These are phyloP conservation scores for Stichodactyla helianthus DNA, from an alignment of 64 coral and sea anemone species.

Conservation along the genomic window DNA sequence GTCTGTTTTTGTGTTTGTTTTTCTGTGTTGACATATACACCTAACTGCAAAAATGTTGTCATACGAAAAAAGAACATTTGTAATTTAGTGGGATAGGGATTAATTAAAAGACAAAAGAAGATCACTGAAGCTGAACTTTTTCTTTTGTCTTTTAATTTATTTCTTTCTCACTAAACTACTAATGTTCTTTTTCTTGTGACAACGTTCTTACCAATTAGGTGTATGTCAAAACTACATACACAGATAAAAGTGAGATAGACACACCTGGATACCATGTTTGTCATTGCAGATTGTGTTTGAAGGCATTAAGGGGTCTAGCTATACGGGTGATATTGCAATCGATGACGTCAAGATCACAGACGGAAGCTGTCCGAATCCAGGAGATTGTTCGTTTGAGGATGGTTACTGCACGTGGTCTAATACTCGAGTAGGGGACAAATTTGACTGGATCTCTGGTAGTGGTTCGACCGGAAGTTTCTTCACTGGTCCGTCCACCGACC, in stretches of 20 bases:
- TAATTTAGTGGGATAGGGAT: too few relatives aligned
- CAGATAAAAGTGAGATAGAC: too few relatives aligned
- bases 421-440: slow-evolving; percentile 52
- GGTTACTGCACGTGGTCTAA: slow-evolving; percentile 79
- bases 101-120: too few relatives aligned
- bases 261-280: too few relatives aligned
- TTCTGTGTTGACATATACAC: too few relatives aligned
- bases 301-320: slow-evolving; percentile 59
- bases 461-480: slow-evolving; percentile 60
- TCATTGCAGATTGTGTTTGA: slow-evolving; percentile 48
- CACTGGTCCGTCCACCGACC: slow-evolving; percentile 76
- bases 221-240: not conserved
- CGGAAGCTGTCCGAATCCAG: slow-evolving; percentile 67
- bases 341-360: slow-evolving; percentile 83
- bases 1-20: not conserved
- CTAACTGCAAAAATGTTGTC: too few relatives aligned
- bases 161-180: too few relatives aligned
- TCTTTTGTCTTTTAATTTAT: too few relatives aligned
- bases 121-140: too few relatives aligned
- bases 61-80: too few relatives aligned
- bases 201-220: too few relatives aligned
- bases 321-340: slow-evolving; percentile 78
- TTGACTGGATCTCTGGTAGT: slow-evolving; percentile 84
- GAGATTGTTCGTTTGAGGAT: slow-evolving; percentile 83
- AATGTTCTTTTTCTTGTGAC: too few relatives aligned